Evolutionary conservation across 2,888 invertebrate species (phyloP), one percentile per base, ranked within the genome.

Genomic region (Pherbina coryleti): DNA sequence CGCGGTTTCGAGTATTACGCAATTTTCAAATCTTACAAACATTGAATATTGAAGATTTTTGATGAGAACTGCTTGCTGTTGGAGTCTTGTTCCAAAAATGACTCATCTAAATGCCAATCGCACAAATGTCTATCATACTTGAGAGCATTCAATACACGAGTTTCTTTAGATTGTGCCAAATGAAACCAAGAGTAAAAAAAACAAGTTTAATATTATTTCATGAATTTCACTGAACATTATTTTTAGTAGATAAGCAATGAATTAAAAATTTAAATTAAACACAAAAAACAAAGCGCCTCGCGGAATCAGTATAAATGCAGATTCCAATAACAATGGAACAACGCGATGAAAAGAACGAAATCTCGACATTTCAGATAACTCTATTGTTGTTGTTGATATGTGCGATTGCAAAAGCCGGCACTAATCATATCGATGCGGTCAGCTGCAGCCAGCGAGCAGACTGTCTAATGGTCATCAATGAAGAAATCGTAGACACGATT

Each of bases 401-500:
- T 66, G 22, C 70, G 14, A 8, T 19, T 8, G 9, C 44, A 37
- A 51, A 25, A 14, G 70, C 34, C 34, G 19, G 31, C 14, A 9
- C 66, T 4, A 34, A 67, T 44, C 60, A 22, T 28, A 19, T 37
- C 11, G 72, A 60, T 8, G 60, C 22, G 34, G 44, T 60, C 17
- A 57, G 72, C 37, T 60, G 72, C 44, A 19, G 14, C 3, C 34
- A 19, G 31, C 71, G 71, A 0, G 34, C 71, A n/a, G 31, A 34
- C 9, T 71, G 71, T 44, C 19, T 71, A n/a, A 25, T 14, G 37
- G 19, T 17, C 17, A 72, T 81, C 4, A 44, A 82, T 77, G 44
- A 51, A n/a, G 67, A 75, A 25, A 28, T 80, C 17, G 14, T 81
- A 3, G 70, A 75, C 11, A 57, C 78, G 8, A 81, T 82, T 34